These are phyloP conservation scores for Sterna hirundo DNA, from an alignment of 2,113 vertebrate genomes.

Conservation along the genomic window DNA sequence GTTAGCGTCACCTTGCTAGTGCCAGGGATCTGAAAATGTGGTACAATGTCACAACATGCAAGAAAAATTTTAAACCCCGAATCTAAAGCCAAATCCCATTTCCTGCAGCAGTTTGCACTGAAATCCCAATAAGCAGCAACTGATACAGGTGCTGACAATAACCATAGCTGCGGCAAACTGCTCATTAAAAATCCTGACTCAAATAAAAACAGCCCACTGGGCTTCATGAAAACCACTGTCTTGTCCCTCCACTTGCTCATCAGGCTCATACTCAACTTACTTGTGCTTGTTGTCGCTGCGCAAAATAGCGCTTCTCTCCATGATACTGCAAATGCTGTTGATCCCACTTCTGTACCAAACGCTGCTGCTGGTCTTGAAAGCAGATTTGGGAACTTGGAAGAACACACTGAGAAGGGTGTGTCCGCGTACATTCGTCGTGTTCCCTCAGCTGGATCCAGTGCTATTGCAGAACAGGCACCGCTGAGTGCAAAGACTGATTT, in stretches of 20 bases:
- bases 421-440: neutral
- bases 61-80: neutral
- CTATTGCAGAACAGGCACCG: neutral
- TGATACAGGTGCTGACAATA: constrained; percentile 45
- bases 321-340: neutral
- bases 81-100: constrained; percentile 16
- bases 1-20: neutral
- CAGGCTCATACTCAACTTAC: neutral
- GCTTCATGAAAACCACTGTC: neutral
- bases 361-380: neutral
- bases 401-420: neutral
- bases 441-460: neutral
- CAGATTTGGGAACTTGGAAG: neutral
- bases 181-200: neutral
- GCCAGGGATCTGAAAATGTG: neutral
- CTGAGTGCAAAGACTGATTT: neutral
- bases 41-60: accelerated
- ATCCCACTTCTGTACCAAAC: neutral
- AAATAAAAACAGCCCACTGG: neutral
- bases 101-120: neutral
- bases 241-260: neutral
- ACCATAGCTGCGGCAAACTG: neutral
- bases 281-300: neutral
- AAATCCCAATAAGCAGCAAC: neutral
- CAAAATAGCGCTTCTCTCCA: neutral